Base-by-base conservation (phyloP, 35 echinoderm and acorn worm genomes). In the Acanthaster planci region DNA sequence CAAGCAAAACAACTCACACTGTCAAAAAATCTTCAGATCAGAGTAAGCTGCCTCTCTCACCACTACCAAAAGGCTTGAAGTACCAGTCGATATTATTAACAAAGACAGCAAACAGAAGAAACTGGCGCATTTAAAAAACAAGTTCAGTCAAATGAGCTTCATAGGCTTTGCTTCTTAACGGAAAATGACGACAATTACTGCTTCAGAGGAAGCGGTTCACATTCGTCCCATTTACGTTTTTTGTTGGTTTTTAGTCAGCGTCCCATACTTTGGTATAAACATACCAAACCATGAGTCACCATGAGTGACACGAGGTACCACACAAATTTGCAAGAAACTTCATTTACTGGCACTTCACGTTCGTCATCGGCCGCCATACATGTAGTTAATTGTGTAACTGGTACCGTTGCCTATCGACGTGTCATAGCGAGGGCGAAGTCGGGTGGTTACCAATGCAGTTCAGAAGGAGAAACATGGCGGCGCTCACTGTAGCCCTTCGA, bases 401-500 rank as follows among this genome's bases (percentile, higher is more conserved):
- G 64, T 72, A 27, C 64, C 64, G 29, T 5, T 2, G 0, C 0
- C 2, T 0, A 2, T 72, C 29, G 23, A 27, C 2, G 0, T n/a
- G 8, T 31, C 2, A 27, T 72, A 26, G 10, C 5, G 18, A 26
- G 14, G 29, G 26, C 26, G 23, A 72, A 6, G 2, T 18, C 29
- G 15, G 12, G 14, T 72, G 64, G 34, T 26, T 2, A 72, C 64
- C 64, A 32, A 30, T 52, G 40, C 0, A 51, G 40, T 81, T 37
- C 4, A 52, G 18, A n/a, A 19, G 30, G 40, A 51, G 37, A 50
- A 81, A 81, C 29, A 81, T 81, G 79, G 79, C 79, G 38, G 79
- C 79, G 42, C 52, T 81, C 42, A 81, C 34, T 3, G 79, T 52
- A 17, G 52, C 22, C 10, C 79, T 81, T 50, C 79, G 79, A 81